Evolutionary conservation across 2,113 vertebrate genomes (phyloP).

Genomic region (Zonotrichia leucophrys): DNA sequence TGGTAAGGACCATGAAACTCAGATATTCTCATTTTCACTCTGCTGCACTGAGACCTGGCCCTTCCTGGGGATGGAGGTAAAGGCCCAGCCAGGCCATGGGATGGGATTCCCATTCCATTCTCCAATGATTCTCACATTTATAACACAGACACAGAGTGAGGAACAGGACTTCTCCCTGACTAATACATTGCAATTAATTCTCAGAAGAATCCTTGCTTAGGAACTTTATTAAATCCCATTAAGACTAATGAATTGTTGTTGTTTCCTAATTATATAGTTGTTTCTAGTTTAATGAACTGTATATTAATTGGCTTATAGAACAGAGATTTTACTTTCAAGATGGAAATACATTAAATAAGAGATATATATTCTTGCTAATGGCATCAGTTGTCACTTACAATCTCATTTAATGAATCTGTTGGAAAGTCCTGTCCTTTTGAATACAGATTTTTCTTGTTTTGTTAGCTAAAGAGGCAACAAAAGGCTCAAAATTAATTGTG

Average conservation of each 20-base stretch:
- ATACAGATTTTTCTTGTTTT: background rate
- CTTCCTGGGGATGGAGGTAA: accelerated
- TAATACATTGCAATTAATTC: conserved; percentile 64
- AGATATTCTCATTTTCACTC: background rate
- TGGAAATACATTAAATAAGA: background rate
- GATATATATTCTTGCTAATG: background rate
- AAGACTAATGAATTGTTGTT: conserved; percentile 69
- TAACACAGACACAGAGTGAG: background rate
- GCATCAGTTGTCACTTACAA: background rate
- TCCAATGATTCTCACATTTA: background rate
- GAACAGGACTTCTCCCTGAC: background rate
- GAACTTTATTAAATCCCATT: conserved; percentile 67
- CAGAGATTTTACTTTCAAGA: background rate
- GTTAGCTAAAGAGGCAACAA: background rate
- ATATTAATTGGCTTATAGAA: conserved; percentile 30
- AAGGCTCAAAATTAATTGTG: background rate
- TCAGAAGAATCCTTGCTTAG: conserved; percentile 55
- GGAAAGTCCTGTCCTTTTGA: background rate
- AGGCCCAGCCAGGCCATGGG: background rate
- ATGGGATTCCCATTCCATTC: accelerated
- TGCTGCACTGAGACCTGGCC: background rate
- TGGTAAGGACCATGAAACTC: background rate
- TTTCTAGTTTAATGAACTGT: conserved; percentile 66
- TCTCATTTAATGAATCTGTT: background rate
- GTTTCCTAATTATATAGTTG: conserved; percentile 66